phyloP scores from a whole-genome alignment of 2,113 vertebrate species.

The Seriola rivoliana region DNA sequence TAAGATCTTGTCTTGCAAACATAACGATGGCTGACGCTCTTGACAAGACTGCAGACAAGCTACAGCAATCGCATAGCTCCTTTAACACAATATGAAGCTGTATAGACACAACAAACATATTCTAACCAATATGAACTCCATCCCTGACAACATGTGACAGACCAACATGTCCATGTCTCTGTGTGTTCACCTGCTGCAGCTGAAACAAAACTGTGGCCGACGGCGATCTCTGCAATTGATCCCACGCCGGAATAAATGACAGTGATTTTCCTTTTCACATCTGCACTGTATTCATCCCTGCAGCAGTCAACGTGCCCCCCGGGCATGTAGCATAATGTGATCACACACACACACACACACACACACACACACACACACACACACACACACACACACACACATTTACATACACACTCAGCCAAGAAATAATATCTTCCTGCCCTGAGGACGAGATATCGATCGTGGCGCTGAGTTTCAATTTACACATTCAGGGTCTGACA shows the following conservation, averaged over 20 bases:
- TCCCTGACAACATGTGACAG: too few relatives aligned
- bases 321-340: conserved; percentile 23
- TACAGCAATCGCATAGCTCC: too few relatives aligned
- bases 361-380: too few relatives aligned
- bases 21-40: too few relatives aligned
- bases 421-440: conserved; percentile 76
- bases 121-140: too few relatives aligned
- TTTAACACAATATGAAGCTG: neutral
- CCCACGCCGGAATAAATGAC: conserved; percentile 61
- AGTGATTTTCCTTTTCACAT: conserved; percentile 46
- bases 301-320: conserved; percentile 45
- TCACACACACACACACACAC: neutral
- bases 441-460: conserved; percentile 77
- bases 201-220: conserved; percentile 19
- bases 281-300: conserved; percentile 49
- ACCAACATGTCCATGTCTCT: neutral
- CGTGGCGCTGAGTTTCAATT: conserved; percentile 74
- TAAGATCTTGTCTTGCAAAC: too few relatives aligned
- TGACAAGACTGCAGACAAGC: too few relatives aligned
- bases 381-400: too few relatives aligned
- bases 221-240: conserved; percentile 56
- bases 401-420: conserved; percentile 24
- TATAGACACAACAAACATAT: neutral
- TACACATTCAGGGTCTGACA: conserved; percentile 74
- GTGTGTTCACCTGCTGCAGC: conserved; percentile 22